These are phyloP conservation scores for Anastrepha obliqua DNA, from an alignment of 1,140 invertebrate genomes.

Conservation along the genomic window DNA sequence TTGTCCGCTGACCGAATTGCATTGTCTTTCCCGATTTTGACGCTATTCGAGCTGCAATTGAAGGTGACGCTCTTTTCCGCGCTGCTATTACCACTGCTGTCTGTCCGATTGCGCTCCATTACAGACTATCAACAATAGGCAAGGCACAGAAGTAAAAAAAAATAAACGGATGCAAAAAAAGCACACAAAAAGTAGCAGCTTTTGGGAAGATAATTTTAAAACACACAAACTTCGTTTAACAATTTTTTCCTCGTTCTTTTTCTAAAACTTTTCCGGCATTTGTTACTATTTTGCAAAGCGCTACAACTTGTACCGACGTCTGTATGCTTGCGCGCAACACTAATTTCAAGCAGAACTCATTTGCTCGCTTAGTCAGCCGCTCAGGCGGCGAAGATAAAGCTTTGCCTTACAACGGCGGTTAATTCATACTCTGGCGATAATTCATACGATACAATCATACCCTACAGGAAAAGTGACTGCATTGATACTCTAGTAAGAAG, in stretches of 20 bases:
- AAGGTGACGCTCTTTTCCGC: background rate
- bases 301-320: conserved; percentile 2
- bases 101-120: background rate
- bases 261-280: background rate
- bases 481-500: background rate
- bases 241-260: background rate
- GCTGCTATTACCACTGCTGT: background rate
- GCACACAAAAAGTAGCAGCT: too few species aligned
- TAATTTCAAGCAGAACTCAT: conserved; percentile 42
- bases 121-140: too few species aligned
- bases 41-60: background rate
- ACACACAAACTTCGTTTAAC: too few species aligned
- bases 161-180: too few species aligned
- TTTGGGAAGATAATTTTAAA: too few species aligned
- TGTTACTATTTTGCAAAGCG: background rate
- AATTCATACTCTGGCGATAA: background rate
- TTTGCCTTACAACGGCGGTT: background rate
- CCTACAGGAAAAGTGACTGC: background rate
- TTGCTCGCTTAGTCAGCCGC: background rate
- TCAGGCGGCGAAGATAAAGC: background rate
- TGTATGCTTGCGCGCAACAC: conserved; percentile 12
- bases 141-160: too few species aligned
- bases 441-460: background rate
- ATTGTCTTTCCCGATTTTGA: background rate
- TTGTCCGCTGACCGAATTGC: background rate